Evolutionary conservation across 2,888 invertebrate genomes (phyloP).

Genomic region (Branchipolynoe longqiensis): DNA sequence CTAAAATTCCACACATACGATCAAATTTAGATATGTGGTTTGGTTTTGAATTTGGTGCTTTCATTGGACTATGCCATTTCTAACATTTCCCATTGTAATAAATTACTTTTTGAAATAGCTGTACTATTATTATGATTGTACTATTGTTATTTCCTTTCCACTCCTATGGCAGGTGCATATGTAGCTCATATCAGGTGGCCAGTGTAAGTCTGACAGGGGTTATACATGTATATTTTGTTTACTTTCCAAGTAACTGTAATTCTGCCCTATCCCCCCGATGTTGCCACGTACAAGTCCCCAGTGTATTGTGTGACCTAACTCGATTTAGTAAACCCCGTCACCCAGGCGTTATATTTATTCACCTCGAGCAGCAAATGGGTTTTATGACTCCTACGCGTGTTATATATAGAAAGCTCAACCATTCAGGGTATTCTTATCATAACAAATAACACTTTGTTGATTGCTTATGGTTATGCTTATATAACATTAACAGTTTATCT

Average conservation of each 20-base stretch:
- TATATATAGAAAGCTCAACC: slow-evolving; percentile 48
- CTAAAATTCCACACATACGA: too few relatives aligned
- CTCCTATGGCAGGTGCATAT: too few relatives aligned
- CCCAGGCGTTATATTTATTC: slow-evolving; percentile 38
- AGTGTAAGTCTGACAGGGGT: neutral
- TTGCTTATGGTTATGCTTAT: slow-evolving; percentile 41
- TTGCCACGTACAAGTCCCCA: neutral
- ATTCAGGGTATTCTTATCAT: slow-evolving; percentile 52
- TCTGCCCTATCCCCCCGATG: neutral
- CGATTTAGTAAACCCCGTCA: slow-evolving; percentile 18
- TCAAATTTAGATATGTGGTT: too few relatives aligned
- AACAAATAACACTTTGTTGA: slow-evolving; percentile 17
- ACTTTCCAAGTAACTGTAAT: neutral
- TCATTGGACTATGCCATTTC: too few relatives aligned
- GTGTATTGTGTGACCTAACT: slow-evolving; percentile 26
- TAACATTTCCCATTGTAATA: too few relatives aligned
- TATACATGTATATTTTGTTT: neutral
- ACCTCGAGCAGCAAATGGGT: slow-evolving; percentile 47
- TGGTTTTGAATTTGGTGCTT: too few relatives aligned
- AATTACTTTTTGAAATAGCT: too few relatives aligned
- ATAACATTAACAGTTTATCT: neutral
- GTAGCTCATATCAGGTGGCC: neutral
- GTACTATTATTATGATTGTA: too few relatives aligned
- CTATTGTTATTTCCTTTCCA: too few relatives aligned
- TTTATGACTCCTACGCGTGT: slow-evolving; percentile 35